Conservation (phyloP, 2,888 invertebrate species). For the Seira sanloemensis region DNA sequence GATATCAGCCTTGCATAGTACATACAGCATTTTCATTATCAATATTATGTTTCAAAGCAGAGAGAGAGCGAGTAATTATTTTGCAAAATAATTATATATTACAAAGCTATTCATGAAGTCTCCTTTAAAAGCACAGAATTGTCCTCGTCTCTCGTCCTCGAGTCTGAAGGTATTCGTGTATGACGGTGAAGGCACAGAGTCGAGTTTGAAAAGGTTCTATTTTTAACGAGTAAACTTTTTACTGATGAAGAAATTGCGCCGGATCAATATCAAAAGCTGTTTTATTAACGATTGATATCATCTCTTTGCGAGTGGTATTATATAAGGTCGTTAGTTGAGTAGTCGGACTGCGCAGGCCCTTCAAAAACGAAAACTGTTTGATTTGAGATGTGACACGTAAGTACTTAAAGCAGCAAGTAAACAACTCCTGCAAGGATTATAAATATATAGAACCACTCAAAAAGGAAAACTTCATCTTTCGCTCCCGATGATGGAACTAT, state of each 20-base stretch:
- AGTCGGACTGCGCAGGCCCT: neutral
- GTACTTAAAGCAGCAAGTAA: neutral
- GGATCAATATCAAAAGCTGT: neutral
- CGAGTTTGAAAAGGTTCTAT: neutral
- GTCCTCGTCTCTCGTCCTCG: too few species aligned
- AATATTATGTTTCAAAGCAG: too few species aligned
- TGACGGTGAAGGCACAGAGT: neutral
- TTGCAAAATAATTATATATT: too few species aligned
- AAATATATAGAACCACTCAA: too few species aligned
- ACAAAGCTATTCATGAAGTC: neutral
- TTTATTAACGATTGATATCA: neutral
- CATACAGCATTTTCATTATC: too few species aligned
- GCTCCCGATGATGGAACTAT: too few species aligned
- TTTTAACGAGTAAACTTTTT: neutral
- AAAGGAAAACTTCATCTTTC: too few species aligned
- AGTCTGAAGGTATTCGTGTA: neutral
- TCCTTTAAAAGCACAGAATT: neutral
- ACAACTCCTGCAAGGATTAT: too few species aligned
- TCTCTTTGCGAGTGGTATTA: neutral
- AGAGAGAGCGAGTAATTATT: too few species aligned
- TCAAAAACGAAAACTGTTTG: neutral
- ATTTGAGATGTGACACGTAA: neutral
- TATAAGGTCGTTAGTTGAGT: neutral
- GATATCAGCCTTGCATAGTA: too few species aligned
- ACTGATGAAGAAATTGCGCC: neutral